Evolutionary conservation across 2,888 invertebrate species (phyloP).

Genomic region (Dryocosmus kuriphilus): DNA sequence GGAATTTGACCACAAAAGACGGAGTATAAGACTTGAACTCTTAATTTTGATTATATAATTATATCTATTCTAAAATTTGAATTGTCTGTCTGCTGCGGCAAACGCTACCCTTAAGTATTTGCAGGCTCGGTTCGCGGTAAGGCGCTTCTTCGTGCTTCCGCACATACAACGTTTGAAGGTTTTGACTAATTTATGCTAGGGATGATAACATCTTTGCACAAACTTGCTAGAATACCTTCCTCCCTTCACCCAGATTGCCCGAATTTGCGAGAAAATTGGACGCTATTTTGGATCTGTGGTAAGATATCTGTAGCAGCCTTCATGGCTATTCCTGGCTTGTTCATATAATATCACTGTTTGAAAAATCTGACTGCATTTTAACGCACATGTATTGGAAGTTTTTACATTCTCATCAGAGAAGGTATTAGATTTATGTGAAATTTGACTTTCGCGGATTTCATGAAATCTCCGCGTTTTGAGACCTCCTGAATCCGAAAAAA

Average conservation of each 20-base stretch:
- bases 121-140: conserved; percentile 17
- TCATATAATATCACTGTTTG: neutral
- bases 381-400: no score
- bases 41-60: no score
- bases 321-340: neutral
- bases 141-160: conserved; percentile 19
- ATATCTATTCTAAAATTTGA: no score
- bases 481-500: no score
- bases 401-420: no score
- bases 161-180: neutral
- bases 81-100: conserved; percentile 44
- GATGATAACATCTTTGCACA: conserved; percentile 16
- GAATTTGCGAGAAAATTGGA: neutral
- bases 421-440: no score
- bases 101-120: conserved; percentile 37
- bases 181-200: neutral
- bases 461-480: no score
- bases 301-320: neutral
- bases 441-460: no score
- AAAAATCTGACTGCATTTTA: no score
- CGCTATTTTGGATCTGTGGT: neutral
- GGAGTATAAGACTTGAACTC: no score
- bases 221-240: neutral
- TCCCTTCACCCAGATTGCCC: neutral
- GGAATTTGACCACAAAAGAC: no score